Evolutionary conservation across 2,888 invertebrate genomes (phyloP), one percentile per base, ranked within the genome.

Genomic region (Phania funesta): DNA sequence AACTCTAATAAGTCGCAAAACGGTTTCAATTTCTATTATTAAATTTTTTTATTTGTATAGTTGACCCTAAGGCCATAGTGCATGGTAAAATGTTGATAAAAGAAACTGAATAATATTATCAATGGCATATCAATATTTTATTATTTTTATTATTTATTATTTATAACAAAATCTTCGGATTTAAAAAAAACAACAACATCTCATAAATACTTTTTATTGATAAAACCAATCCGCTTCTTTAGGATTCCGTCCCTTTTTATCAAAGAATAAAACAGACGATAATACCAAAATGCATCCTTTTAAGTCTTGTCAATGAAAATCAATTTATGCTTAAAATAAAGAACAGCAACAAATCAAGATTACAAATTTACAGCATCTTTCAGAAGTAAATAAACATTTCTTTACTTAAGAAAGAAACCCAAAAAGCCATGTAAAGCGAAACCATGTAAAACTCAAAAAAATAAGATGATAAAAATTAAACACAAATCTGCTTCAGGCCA

Each of bases 401-500:
- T 38, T 78, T 70, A 46, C 50, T 54, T 65, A 41, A 54, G 35
- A 32, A 35, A 48, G 20, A 46, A 41, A 62, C 9, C 38, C 22
- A 58, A 50, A 38, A 6, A 62, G 29, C 44, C n/a, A 8, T 46
- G 24, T 6, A 48, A n/a, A n/a, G n/a, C 26, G n/a, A 56, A n/a
- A 41, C 32, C 38, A 70, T 73, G 58, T 48, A 67, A 73, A 62
- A 11, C 0, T 44, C 41, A 26, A 52, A 5, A 68, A 56, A 32
- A 54, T 46, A 18, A 5, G 4, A 38, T 13, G 16, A n/a, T 67
- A 38, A 64, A 70, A 70, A 70, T 58, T 62, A 73, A 67, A 54
- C 60, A 54, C 73, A 54, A 76, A 67, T 24, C 67, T 68, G 54
- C 76, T 62, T 62, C 48, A 46, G 65, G 76, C 22, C 38, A 71